Base-by-base conservation (phyloP, 2,888 invertebrate species). In the Alviniconcha strummeri region DNA sequence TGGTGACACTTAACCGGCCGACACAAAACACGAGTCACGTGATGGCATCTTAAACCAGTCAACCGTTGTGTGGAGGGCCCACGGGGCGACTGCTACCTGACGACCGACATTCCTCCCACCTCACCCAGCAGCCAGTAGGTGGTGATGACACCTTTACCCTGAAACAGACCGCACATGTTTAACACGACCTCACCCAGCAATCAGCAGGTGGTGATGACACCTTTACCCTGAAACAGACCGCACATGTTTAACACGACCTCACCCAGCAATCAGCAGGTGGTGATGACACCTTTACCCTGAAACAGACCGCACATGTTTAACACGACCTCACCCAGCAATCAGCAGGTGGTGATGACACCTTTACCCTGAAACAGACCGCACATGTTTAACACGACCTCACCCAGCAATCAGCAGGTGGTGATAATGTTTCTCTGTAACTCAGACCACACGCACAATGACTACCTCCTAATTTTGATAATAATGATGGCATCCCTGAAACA, bases 101-200 rank as follows among this genome's bases (percentile, higher is more conserved):
- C 74, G 7, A 82, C 82, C 11, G 82, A 77, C 77, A 82, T 76
- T 4, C 82, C 82, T 0, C 77, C 82, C 0, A 57, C 83, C 81
- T 92, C 92, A 8, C 92, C 92, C 5, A 87, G 82, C 56, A 92
- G 87, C 92, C 92, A 92, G 86, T 89, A 91, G 7, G 92, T 92
- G 55, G 88, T 90, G 13, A 91, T 87, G 52, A 87, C 84, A 15
- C 92, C 92, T 88, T 92, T 92, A 19, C 92, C 92, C 90, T 90
- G 88, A 2, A 84, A 60, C 54, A 17, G 57, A 15, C 71, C 36
- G 36, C 36, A 36, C 36, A 36, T 15, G 1, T 15, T 64, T 15
- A 15, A 64, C 17, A 64, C 64, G 17, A 64, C 64, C 13, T 64
- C 64, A 64, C 64, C 64, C 11, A 11, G 17, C 11, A 64, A 64